phyloP scores from a whole-genome alignment of 1,140 invertebrate genomes.

The Sitophilus oryzae region DNA sequence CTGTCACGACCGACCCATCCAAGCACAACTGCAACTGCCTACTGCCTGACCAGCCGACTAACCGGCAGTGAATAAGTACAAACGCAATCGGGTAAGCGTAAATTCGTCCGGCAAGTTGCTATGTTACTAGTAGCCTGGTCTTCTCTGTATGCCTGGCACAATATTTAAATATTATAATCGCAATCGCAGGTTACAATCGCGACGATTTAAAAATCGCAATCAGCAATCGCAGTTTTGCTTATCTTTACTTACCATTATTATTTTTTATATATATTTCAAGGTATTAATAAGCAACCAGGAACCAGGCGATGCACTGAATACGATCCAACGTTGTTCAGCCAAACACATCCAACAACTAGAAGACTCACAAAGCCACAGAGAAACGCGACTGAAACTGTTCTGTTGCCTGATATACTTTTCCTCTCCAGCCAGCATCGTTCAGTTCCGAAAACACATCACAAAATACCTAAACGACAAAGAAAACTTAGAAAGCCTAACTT shows the following conservation, averaged over 20 bases:
- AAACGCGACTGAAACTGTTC: constrained; percentile 30
- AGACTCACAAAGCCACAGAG: constrained; percentile 18
- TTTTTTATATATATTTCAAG: constrained; percentile 19
- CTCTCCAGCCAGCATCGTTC: constrained; percentile 38
- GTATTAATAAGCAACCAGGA: constrained; percentile 39
- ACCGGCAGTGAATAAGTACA: no score
- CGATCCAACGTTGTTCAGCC: constrained; percentile 33
- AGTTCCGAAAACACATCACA: constrained; percentile 36
- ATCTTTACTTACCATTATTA: neutral
- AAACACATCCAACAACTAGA: constrained; percentile 33
- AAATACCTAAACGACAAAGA: constrained; percentile 35
- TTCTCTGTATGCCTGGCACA: no score
- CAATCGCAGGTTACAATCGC: no score
- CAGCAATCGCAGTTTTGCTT: no score
- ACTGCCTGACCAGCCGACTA: no score
- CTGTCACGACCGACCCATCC: no score
- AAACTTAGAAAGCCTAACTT: constrained; percentile 26
- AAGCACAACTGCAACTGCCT: no score
- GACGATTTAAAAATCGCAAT: no score
- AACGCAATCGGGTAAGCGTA: no score
- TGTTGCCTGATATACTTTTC: constrained; percentile 33
- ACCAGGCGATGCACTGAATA: constrained; percentile 34
- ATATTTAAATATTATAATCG: no score
- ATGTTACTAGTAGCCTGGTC: no score
- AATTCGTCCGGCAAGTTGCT: no score